Conservation (phyloP, 2,113 vertebrate genomes). For the Dicerorhinus sumatrensis region DNA sequence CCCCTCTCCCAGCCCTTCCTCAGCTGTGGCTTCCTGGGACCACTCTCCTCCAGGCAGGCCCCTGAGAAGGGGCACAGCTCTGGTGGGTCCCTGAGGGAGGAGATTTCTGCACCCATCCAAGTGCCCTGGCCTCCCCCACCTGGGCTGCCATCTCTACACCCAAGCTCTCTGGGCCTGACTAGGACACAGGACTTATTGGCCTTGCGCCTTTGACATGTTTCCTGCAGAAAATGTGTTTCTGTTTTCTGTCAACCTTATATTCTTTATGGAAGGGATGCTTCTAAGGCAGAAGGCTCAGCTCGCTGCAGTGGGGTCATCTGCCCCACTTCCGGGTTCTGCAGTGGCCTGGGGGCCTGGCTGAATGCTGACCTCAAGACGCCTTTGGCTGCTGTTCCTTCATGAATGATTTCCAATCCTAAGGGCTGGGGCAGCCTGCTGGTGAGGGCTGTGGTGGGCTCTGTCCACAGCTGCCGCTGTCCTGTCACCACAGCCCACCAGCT, state of each 20-base stretch:
- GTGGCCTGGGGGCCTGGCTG: too few species aligned
- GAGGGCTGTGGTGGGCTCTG: neutral
- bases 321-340: neutral
- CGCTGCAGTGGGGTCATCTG: neutral
- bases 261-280: neutral
- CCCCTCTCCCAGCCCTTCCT: neutral
- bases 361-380: neutral
- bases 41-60: neutral
- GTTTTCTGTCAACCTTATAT: neutral
- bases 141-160: rapidly evolving
- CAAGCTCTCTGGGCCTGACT: neutral
- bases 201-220: neutral
- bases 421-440: neutral
- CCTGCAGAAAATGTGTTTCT: too few species aligned
- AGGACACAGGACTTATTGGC: neutral
- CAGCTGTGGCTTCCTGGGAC: neutral
- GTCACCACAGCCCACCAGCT: neutral
- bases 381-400: neutral
- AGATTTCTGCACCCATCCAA: too few species aligned
- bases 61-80: neutral
- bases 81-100: too few species aligned
- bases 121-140: neutral
- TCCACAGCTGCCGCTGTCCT: neutral
- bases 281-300: neutral
- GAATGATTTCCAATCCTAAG: neutral